phyloP scores from a whole-genome alignment of 2,888 invertebrate species.

The Scaptomyza tumidula region DNA sequence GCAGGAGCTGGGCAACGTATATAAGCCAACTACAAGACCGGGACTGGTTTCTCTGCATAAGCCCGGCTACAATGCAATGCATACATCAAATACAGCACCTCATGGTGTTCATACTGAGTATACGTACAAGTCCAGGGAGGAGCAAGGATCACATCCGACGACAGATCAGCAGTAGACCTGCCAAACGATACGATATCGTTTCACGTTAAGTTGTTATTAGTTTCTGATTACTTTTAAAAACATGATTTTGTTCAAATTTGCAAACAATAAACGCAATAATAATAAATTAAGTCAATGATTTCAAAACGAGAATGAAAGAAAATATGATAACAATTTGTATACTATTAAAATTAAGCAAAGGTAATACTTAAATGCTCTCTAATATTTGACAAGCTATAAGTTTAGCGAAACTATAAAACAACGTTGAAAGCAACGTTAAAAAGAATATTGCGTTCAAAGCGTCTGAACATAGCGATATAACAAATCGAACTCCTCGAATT shows the following conservation, averaged over 20 bases:
- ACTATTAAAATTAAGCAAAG: background rate
- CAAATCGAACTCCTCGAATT: conserved; percentile 74
- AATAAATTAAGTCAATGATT: conserved; percentile 12
- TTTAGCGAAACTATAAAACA: no score
- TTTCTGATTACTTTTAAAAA: conserved; percentile 61
- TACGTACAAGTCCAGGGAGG: conserved; percentile 58
- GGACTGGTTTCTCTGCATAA: conserved; percentile 53
- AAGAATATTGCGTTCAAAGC: conserved; percentile 36
- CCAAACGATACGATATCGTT: conserved; percentile 20
- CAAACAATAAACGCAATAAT: conserved; percentile 48
- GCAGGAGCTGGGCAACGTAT: conserved; percentile 81
- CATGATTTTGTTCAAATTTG: conserved; percentile 58
- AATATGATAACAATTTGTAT: background rate
- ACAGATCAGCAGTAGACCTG: conserved; percentile 45
- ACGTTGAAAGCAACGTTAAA: background rate
- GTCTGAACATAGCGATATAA: conserved; percentile 77
- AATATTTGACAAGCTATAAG: background rate
- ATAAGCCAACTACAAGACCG: conserved; percentile 64
- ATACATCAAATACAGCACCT: conserved; percentile 49
- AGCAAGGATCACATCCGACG: conserved; percentile 31
- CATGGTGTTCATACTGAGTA: conserved; percentile 54
- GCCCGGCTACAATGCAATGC: conserved; percentile 74
- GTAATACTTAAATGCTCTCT: background rate
- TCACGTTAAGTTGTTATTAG: conserved; percentile 53
- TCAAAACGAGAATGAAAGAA: background rate